Percentiles rank a stretch among this genome's conserved stretches.
Conservation (phyloP, 2,888 invertebrate species). For the Mythimna impura region DNA sequence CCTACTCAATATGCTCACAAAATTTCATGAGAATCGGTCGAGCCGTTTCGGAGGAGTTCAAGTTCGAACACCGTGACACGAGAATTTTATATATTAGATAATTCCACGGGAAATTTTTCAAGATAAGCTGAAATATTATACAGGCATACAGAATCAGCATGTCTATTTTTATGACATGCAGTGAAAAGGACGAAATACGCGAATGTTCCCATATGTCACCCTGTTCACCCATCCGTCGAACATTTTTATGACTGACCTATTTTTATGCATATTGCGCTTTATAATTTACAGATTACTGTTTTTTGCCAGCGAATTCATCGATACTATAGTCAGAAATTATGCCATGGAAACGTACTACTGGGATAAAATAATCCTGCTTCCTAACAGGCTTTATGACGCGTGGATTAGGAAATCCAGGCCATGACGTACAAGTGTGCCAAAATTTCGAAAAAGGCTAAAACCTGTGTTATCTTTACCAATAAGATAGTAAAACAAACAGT, state of each 20-base stretch:
- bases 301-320: not conserved
- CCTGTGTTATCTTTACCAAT: not conserved
- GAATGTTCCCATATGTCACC: conserved; percentile 45
- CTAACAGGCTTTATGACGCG: not conserved
- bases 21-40: too few species aligned
- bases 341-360: not conserved
- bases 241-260: conserved; percentile 59
- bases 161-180: conserved; percentile 40
- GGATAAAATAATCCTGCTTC: too few species aligned
- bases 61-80: too few species aligned
- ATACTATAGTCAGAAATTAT: not conserved
- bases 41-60: too few species aligned
- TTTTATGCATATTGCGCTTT: conserved; percentile 50
- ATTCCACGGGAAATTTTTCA: not conserved
- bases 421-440: too few species aligned
- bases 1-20: too few species aligned
- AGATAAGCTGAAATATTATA: conserved; percentile 1
- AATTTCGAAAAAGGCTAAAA: too few species aligned
- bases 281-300: conserved; percentile 27
- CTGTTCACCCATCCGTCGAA: conserved; percentile 41
- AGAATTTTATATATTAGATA: too few species aligned
- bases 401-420: too few species aligned
- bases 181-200: conserved; percentile 42
- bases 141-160: conserved; percentile 3
- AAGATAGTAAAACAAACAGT: not conserved